Percentiles rank a stretch among this genome's conserved stretches.
These are phyloP conservation scores for Hiodon tergisus DNA, from an alignment of 2,113 vertebrate genomes.

Conservation along the genomic window DNA sequence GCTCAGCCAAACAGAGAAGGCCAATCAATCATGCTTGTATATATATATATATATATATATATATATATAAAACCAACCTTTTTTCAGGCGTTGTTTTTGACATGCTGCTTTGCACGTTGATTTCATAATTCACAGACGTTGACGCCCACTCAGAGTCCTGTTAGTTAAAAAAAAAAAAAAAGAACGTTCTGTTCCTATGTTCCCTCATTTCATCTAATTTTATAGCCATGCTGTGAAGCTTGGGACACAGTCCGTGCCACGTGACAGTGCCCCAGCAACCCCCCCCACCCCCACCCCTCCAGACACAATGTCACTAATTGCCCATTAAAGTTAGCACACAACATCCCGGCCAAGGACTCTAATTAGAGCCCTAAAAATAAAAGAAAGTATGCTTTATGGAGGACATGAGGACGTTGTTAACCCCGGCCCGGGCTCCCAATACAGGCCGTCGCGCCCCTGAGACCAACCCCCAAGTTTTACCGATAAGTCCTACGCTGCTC, in stretches of 20 bases:
- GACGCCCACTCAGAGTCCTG: neutral
- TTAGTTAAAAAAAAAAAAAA: neutral
- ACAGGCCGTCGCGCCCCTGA: neutral
- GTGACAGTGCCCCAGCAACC: constrained; percentile 29
- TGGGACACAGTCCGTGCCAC: constrained; percentile 13
- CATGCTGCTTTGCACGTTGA: no score
- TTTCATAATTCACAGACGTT: no score
- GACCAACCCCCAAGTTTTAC: no score
- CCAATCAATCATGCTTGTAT: no score
- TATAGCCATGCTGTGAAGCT: constrained; percentile 3
- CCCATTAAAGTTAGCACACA: constrained; percentile 61
- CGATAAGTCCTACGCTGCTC: no score
- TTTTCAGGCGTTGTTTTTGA: no score
- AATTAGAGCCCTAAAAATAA: constrained; percentile 65
- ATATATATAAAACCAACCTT: no score
- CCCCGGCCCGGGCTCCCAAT: neutral
- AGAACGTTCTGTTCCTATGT: constrained; percentile 8
- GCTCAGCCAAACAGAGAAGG: no score
- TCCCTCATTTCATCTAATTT: constrained; percentile 11
- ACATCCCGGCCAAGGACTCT: constrained; percentile 50
- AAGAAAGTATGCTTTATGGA: constrained; percentile 52
- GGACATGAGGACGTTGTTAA: constrained; percentile 27
- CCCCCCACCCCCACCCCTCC: constrained; percentile 29
- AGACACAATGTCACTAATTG: constrained; percentile 60
- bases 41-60: no score